Conservation (phyloP, 2,113 vertebrate genomes). For the Gavia stellata region DNA sequence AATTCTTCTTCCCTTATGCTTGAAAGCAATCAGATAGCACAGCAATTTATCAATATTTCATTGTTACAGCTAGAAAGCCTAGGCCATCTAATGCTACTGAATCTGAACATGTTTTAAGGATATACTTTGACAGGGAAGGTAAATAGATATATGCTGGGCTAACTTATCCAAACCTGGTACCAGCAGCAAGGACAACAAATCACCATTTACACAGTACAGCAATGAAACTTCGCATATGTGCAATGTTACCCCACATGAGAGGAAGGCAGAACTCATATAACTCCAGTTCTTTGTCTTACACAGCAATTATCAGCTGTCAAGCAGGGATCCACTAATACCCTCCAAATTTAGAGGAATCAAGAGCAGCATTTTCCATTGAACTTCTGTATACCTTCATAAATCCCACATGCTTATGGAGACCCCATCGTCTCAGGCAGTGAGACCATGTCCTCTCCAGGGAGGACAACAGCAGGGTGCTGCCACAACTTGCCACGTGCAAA, state of each 20-base stretch:
- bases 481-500: neutral
- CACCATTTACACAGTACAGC: neutral
- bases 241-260: rapidly evolving
- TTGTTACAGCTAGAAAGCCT: neutral
- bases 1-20: neutral
- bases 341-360: neutral
- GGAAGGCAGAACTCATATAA: neutral
- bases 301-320: neutral
- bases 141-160: neutral
- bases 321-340: neutral
- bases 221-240: neutral
- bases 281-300: neutral
- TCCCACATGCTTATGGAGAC: rapidly evolving
- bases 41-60: constrained; percentile 19
- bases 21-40: neutral
- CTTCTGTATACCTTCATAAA: neutral
- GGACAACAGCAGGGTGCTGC: neutral
- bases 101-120: neutral
- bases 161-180: neutral
- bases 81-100: neutral
- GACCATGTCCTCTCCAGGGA: neutral
- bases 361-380: neutral
- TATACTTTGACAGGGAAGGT: neutral
- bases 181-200: neutral
- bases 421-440: neutral